Base-by-base conservation (phyloP, 2,888 invertebrate genomes). In the Drosophila longiperda region DNA sequence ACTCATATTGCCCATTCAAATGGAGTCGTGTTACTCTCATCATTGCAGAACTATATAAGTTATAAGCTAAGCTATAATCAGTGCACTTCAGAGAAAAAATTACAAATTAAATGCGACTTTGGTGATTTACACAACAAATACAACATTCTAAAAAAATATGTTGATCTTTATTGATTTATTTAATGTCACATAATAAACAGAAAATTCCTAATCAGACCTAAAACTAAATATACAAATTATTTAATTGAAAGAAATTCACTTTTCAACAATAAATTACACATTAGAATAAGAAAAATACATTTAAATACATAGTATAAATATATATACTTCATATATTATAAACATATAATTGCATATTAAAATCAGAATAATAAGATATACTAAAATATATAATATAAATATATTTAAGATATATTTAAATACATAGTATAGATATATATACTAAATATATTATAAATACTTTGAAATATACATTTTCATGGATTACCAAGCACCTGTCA, bases 1-100 rank as follows among this genome's bases (percentile, higher is more conserved):
- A 69, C 61, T 87, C 83, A 50, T 71, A 66, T 90, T 86, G 54
- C 75, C 50, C 34, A 42, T 54, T 38, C 38, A 34, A 63, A 45
- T 33, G 40, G 65, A 53, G 45, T 68, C 48, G 11, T 53, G 66
- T 72, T 53, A 50, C 40, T 36, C 40, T 36, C 42, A 61, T 38
- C 26, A 36, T 26, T 54, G 52, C 11, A 49, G 32, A 49, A 48
- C 33, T 26, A 29, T 33, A 33, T 66, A 66, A 34, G 9, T 20
- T 33, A 40, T 66, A 66, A 34, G 7, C 20, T 3, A 12, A 2
- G 5, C 42, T 11, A 20, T 42, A 17, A 32, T 20, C 40, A 57
- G 5, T 32, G 29, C 23, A 20, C 12, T 36, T 54, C n/a, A 29
- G n/a, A 8, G 2, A 8, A 4, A 12, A 54, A 2, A 17, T 26